Conservation (phyloP, 2,113 vertebrate species). For the Brevimyrus niger region DNA sequence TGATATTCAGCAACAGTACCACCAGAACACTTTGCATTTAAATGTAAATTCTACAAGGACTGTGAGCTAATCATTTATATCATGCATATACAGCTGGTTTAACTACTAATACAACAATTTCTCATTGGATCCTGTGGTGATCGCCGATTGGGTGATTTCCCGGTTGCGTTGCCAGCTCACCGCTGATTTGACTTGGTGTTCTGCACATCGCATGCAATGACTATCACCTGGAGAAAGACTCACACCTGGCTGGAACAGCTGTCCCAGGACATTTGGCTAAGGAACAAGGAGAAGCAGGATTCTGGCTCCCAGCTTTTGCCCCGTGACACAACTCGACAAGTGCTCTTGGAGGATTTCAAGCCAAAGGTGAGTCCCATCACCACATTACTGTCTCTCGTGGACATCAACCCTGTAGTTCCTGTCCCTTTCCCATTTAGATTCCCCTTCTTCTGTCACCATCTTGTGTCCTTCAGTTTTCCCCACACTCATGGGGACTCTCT, state of each 20-base stretch:
- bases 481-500: neutral
- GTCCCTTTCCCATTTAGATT: neutral
- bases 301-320: neutral
- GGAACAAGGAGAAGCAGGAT: neutral
- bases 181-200: constrained; percentile 12
- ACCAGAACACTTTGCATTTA: neutral
- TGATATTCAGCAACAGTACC: neutral
- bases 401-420: neutral
- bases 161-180: neutral
- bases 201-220: neutral
- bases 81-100: neutral
- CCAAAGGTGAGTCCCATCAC: neutral
- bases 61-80: neutral
- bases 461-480: neutral
- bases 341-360: neutral
- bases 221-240: neutral
- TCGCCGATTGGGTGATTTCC: neutral
- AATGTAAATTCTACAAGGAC: neutral
- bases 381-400: neutral
- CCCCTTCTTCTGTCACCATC: neutral
- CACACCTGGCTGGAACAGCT: neutral
- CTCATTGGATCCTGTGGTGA: neutral
- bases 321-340: neutral
- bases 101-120: neutral
- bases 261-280: neutral